Conservation (phyloP, 2,797 vertebrate species). For the Danio choprae region DNA sequence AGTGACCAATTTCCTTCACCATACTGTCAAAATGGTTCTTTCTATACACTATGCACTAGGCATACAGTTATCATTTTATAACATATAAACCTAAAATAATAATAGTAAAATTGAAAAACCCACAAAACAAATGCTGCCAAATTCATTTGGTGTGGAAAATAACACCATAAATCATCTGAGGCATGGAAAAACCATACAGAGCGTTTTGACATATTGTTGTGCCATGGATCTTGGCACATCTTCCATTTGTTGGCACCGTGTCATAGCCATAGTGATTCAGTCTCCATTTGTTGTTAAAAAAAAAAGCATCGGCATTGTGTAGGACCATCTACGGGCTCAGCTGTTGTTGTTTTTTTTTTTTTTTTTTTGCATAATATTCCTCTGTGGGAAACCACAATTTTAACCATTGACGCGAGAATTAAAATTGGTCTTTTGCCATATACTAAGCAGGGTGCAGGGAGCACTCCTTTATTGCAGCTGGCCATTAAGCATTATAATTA, state of each 20-base stretch:
- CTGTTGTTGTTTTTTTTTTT: constrained; percentile 61
- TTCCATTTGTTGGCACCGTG: constrained; percentile 51
- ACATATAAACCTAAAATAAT: constrained; percentile 20
- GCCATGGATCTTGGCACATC: constrained; percentile 51
- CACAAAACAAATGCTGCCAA: not conserved
- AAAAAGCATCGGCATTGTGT: constrained; percentile 64
- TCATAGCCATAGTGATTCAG: constrained; percentile 39
- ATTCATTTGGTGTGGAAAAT: constrained; percentile 42
- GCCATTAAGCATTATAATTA: constrained; percentile 47
- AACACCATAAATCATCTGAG: constrained; percentile 48
- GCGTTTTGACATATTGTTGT: constrained; percentile 53
- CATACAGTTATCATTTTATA: constrained; percentile 2
- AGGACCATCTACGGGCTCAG: constrained; percentile 66
- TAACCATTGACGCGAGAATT: constrained; percentile 66
- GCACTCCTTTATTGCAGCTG: constrained; percentile 44
- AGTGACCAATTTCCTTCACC: constrained; percentile 17
- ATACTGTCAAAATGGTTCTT: constrained; percentile 7
- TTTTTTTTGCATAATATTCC: constrained; percentile 56
- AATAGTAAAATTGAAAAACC: not conserved
- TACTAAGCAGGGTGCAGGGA: constrained; percentile 41
- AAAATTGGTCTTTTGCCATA: constrained; percentile 45
- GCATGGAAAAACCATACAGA: constrained; percentile 42
- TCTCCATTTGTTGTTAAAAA: constrained; percentile 47
- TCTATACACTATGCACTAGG: not conserved
- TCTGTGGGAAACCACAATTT: constrained; percentile 61